Conservation (phyloP, 1,140 invertebrate genomes). For the Trichomalopsis sarcophagae region DNA sequence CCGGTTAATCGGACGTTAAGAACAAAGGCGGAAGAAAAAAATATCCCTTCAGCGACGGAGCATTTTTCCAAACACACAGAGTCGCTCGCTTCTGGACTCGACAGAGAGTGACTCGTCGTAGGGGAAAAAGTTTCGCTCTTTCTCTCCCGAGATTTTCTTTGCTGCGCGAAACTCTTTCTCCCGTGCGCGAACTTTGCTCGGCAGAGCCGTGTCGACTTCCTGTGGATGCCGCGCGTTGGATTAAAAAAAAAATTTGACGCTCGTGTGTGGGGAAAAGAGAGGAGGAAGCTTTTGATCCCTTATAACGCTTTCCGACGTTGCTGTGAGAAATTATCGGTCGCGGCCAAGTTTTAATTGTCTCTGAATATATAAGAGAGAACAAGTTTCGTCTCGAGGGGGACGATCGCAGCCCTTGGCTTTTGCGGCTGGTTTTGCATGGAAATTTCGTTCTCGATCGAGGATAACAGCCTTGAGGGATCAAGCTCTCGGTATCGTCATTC, state of each 20-base stretch:
- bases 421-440: no score
- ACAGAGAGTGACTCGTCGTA: no score
- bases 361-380: not conserved
- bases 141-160: not conserved
- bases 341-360: not conserved
- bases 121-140: not conserved
- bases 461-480: no score
- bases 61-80: not conserved
- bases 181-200: not conserved
- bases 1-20: not conserved
- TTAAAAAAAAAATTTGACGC: not conserved
- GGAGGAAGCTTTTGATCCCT: not conserved
- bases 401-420: no score
- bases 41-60: not conserved
- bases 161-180: not conserved
- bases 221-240: not conserved
- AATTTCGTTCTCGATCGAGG: no score
- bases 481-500: no score
- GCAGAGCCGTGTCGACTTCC: not conserved
- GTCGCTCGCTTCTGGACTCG: no score
- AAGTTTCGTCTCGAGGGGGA: not conserved
- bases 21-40: not conserved
- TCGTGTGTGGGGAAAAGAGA: not conserved
- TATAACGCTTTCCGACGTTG: not conserved
- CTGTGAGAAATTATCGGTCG: not conserved